These are phyloP conservation scores for Onchidella celtica DNA, from an alignment of 2,888 invertebrate species.

Conservation along the genomic window DNA sequence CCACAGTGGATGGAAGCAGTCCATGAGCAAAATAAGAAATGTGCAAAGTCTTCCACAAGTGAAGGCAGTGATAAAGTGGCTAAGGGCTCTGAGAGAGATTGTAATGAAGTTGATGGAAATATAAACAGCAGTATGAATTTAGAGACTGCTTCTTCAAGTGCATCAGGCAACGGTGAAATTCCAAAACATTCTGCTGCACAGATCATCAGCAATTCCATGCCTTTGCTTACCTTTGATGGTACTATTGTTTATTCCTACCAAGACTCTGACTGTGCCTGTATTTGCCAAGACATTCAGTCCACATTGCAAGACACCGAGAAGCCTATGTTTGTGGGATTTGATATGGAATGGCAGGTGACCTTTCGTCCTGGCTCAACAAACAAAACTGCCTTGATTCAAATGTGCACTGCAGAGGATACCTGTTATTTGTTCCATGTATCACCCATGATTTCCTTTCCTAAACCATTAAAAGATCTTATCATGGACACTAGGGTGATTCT, in stretches of 20 bases:
- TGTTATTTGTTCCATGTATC: slow-evolving; percentile 72
- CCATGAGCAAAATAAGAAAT: neutral
- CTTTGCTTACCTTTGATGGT: slow-evolving; percentile 60
- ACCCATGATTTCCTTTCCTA: slow-evolving; percentile 64
- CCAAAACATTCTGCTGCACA: slow-evolving; percentile 49
- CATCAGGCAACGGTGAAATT: neutral
- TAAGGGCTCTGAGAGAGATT: neutral
- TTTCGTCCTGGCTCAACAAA: slow-evolving; percentile 60
- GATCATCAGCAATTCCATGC: slow-evolving; percentile 57
- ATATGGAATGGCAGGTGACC: slow-evolving; percentile 73
- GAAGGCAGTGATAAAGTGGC: neutral
- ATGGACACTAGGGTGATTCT: slow-evolving; percentile 60
- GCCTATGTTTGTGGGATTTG: slow-evolving; percentile 65
- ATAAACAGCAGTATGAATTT: neutral
- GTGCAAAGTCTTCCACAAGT: neutral
- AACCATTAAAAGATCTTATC: slow-evolving; percentile 59
- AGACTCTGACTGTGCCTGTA: slow-evolving; percentile 62
- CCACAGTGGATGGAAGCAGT: slow-evolving; percentile 49
- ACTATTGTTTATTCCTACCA: slow-evolving; percentile 64
- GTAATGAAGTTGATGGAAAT: neutral
- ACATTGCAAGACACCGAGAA: slow-evolving; percentile 34
- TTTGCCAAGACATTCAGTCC: slow-evolving; percentile 67
- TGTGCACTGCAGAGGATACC: slow-evolving; percentile 60
- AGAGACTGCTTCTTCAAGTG: neutral
- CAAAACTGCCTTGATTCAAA: slow-evolving; percentile 68